A percentile compares a stretch with the other conserved stretches of the same genome.
Conservation (phyloP, 2,797 vertebrate species). For the Hippoglossus hippoglossus region DNA sequence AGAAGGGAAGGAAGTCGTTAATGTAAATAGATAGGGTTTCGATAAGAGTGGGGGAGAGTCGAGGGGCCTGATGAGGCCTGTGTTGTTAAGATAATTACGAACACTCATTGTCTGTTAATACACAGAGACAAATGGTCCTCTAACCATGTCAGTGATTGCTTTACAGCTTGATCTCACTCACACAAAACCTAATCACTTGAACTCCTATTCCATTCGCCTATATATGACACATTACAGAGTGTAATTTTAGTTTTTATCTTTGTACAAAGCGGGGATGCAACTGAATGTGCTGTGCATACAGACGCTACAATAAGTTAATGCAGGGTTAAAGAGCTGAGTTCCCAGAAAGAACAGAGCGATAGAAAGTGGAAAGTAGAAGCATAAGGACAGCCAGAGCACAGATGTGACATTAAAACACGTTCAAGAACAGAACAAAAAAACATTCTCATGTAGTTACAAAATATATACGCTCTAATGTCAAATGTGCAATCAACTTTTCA, state of each 20-base stretch:
- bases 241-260: background rate
- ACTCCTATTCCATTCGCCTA: background rate
- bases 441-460: background rate
- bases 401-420: too few species aligned
- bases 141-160: conserved; percentile 44
- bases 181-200: conserved; percentile 33
- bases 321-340: background rate
- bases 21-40: conserved; percentile 24
- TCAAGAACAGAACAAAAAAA: background rate
- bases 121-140: conserved; percentile 38
- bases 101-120: conserved; percentile 41
- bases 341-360: background rate
- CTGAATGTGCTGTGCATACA: background rate
- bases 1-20: conserved; percentile 10
- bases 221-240: background rate
- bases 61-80: conserved; percentile 22
- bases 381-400: background rate
- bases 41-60: conserved; percentile 39
- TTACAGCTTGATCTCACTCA: conserved; percentile 47
- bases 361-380: background rate
- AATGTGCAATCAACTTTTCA: background rate
- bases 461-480: background rate
- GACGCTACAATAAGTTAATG: background rate
- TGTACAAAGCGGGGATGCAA: conserved; percentile 1
- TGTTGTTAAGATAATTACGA: conserved; percentile 47